Evolutionary conservation across 2,888 invertebrate species (phyloP), one percentile per base, ranked within the genome.

Genomic region (Gisinianus flammeolus): DNA sequence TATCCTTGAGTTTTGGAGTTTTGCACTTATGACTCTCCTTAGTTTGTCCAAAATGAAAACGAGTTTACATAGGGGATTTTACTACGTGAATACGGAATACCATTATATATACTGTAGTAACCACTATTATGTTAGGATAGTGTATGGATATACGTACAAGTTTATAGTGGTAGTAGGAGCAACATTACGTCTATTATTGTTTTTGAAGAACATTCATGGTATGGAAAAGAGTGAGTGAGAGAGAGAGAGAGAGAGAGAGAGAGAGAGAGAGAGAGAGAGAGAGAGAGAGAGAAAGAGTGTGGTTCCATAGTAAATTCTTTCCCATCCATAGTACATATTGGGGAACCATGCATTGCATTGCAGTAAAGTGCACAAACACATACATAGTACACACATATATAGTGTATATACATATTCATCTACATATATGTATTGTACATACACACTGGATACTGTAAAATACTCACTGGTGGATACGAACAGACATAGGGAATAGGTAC

Each of bases 271-370:
- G 31, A 58, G 30, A 56, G 35, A 70, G 70, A 6, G 19, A 1
- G 28, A 26, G 10, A 70, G 26, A n/a, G 58, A 72, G 31, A 58
- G 30, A 56, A 30, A 70, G 70, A 70, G 70, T 52, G 70, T 70
- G 70, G 52, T 70, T 70, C 70, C 71, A 24, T 73, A 73, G 73
- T 73, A 73, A 73, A 62, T 72, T 56, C 72, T 62, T 72, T 56
- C 54, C 70, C 70, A 70, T 70, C 70, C 70, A 70, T 72, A 24
- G 54, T 69, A n/a, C 44, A 44, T 44, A 62, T 26, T 26, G 62
- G 62, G 62, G 62, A 62, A 35, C 26, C 62, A 62, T 26, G 62
- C 62, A 62, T 12, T 58, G 24, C 8, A 58, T n/a, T 58, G 56
- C 22, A 58, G 1, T 26, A 26, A 12, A 44, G 16, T 44, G 44